These are phyloP conservation scores for Acanthoscelides obtectus DNA, from an alignment of 2,888 invertebrate species.

Conservation along the genomic window DNA sequence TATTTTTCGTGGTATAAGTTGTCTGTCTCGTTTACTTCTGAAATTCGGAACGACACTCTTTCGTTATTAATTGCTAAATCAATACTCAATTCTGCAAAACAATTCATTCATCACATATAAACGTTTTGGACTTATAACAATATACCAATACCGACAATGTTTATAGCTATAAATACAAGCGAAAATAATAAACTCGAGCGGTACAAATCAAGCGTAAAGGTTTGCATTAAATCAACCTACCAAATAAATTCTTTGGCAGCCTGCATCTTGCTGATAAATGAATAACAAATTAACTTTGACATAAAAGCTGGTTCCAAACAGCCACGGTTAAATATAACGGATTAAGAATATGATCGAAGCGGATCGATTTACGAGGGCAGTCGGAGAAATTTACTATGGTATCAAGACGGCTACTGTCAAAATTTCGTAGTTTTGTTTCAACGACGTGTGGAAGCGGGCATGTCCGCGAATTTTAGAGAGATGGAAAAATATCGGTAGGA, in stretches of 20 bases:
- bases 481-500: too few species aligned
- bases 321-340: not conserved
- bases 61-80: not conserved
- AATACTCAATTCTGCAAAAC: not conserved
- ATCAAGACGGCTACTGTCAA: too few species aligned
- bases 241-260: not conserved
- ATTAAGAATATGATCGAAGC: too few species aligned
- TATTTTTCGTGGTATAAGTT: too few species aligned
- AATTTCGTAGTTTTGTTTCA: too few species aligned
- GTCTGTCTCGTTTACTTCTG: too few species aligned
- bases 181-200: not conserved
- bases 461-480: too few species aligned
- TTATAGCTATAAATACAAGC: not conserved
- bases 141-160: not conserved
- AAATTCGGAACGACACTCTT: too few species aligned
- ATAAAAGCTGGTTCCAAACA: not conserved
- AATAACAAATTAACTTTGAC: not conserved
- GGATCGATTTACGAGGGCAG: too few species aligned
- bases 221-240: not conserved
- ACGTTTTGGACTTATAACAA: not conserved
- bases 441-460: too few species aligned
- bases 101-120: not conserved
- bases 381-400: too few species aligned
- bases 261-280: not conserved
- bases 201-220: not conserved